phyloP scores from a whole-genome alignment of 2,888 invertebrate genomes.

The Papilio demoleus region DNA sequence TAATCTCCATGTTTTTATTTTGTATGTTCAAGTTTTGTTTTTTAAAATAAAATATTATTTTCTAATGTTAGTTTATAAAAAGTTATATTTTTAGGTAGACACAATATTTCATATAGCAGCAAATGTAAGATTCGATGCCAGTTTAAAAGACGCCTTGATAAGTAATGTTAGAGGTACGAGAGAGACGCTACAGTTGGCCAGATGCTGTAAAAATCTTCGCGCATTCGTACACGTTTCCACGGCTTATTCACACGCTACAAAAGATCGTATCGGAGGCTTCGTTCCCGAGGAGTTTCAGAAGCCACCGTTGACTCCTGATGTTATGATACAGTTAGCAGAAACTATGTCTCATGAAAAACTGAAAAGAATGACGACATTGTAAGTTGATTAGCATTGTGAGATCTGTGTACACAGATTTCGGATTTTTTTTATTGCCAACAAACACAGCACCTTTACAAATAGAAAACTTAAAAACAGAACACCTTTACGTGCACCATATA shows the following conservation, averaged over 20 bases:
- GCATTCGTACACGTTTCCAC: conserved; percentile 50
- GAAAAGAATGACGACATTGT: background rate
- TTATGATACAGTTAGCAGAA: conserved; percentile 25
- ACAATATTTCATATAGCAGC: conserved; percentile 55
- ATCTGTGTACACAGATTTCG: too few relatives aligned
- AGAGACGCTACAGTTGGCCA: conserved; percentile 90
- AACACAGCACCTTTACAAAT: too few relatives aligned
- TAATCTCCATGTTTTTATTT: too few relatives aligned
- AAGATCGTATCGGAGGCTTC: conserved; percentile 34
- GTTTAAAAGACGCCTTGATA: conserved; percentile 90
- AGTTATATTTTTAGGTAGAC: conserved; percentile 46
- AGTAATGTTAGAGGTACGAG: conserved; percentile 94
- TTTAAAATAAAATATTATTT: too few relatives aligned
- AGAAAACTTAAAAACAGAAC: too few relatives aligned
- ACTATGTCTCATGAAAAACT: conserved; percentile 17
- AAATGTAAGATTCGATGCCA: conserved; percentile 90
- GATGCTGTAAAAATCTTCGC: conserved; percentile 85
- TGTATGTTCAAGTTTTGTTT: too few relatives aligned
- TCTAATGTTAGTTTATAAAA: background rate
- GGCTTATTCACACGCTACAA: conserved; percentile 48
- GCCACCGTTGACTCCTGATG: background rate
- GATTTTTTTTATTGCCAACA: too few relatives aligned
- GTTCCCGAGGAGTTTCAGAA: conserved; percentile 38
- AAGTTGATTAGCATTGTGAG: too few relatives aligned
- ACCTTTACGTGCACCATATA: too few relatives aligned